Conservation (phyloP, 2,888 invertebrate species). For the Caenorhabditis sp. region DNA sequence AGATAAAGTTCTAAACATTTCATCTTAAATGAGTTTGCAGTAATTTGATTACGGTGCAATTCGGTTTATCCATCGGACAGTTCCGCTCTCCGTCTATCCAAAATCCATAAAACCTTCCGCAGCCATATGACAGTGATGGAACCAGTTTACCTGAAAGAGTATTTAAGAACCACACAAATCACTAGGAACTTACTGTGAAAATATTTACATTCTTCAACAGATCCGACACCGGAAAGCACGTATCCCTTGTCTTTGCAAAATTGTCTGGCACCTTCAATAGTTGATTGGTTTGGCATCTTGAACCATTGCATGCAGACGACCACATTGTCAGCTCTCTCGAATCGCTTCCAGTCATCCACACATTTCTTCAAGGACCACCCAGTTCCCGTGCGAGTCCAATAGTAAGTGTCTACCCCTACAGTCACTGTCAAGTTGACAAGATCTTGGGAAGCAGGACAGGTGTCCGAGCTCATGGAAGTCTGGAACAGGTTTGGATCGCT, state of each 20-base stretch:
- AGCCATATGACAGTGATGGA: no score
- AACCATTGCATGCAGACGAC: constrained; percentile 22
- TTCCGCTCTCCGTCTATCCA: constrained; percentile 12
- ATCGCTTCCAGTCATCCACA: constrained; percentile 19
- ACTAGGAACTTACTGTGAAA: no score
- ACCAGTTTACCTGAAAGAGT: no score
- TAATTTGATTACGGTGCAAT: neutral
- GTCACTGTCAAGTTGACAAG: neutral
- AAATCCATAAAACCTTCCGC: neutral
- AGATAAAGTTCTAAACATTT: neutral
- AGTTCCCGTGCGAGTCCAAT: neutral
- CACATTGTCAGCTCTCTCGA: constrained; percentile 2
- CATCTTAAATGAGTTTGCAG: neutral
- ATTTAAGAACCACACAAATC: no score
- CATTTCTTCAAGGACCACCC: constrained; percentile 13
- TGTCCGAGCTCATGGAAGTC: neutral
- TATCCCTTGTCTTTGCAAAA: constrained; percentile 10
- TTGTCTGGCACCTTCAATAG: neutral
- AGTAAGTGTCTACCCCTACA: neutral
- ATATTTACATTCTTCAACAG: neutral
- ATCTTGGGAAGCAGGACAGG: constrained; percentile 1
- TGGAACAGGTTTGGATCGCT: neutral
- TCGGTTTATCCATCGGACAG: neutral
- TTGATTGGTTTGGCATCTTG: neutral
- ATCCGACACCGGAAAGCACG: neutral